Conservation (phyloP, 2,113 vertebrate species). For the Notarius quadriscutis region DNA sequence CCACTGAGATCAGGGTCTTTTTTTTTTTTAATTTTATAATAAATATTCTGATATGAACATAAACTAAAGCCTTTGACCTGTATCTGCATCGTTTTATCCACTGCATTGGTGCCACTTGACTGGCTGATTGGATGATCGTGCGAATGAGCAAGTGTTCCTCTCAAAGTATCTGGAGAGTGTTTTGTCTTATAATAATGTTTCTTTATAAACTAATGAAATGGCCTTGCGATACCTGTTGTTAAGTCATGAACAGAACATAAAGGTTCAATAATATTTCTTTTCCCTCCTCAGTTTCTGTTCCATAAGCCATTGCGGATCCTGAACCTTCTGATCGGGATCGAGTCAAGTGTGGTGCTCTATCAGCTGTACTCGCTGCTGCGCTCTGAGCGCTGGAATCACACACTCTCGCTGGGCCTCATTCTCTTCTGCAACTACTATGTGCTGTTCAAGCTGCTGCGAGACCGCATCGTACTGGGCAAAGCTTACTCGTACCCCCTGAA, state of each 20-base stretch:
- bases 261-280: neutral
- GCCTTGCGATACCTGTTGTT: neutral
- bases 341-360: constrained; percentile 93
- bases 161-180: neutral
- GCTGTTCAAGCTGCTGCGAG: constrained; percentile 96
- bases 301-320: constrained; percentile 97
- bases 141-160: neutral
- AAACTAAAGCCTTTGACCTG: neutral
- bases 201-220: neutral
- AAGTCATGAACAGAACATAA: neutral
- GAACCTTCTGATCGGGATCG: constrained; percentile 94
- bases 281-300: constrained; percentile 85
- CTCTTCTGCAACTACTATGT: constrained; percentile 99
- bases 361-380: constrained; percentile 95
- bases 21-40: no score
- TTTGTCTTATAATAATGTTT: neutral
- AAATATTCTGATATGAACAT: neutral
- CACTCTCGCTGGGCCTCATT: constrained; percentile 94
- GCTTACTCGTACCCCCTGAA: constrained; percentile 90
- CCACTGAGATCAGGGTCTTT: neutral
- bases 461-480: constrained; percentile 94
- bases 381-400: constrained; percentile 98
- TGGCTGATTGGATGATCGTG: neutral
- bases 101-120: neutral
- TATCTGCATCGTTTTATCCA: neutral